A percentile compares a stretch with the other conserved stretches of the same genome.
phyloP scores from a whole-genome alignment of 2,113 vertebrate genomes.

The Chlorodrepanis virens region DNA sequence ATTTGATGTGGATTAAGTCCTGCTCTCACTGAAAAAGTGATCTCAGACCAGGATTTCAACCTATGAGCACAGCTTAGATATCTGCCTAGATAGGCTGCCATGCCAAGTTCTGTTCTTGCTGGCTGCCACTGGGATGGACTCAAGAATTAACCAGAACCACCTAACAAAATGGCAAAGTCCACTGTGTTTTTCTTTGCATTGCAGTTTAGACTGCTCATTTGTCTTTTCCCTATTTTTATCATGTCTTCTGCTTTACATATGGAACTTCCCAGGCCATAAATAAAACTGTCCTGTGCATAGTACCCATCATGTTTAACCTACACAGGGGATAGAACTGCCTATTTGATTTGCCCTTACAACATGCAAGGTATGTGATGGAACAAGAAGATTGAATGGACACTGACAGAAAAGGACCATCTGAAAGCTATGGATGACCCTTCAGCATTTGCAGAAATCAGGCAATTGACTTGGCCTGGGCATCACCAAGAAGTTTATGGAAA shows the following conservation, averaged over 20 bases:
- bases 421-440: neutral
- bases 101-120: fast-evolving
- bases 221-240: neutral
- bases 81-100: neutral
- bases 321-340: no score
- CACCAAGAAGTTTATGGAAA: neutral
- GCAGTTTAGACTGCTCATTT: neutral
- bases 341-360: neutral
- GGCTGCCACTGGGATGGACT: neutral
- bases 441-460: neutral
- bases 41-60: neutral
- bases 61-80: neutral
- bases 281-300: neutral
- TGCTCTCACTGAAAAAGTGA: neutral
- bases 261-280: neutral
- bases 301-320: neutral
- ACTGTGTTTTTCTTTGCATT: neutral
- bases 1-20: neutral
- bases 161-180: neutral
- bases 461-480: neutral
- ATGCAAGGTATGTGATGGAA: neutral
- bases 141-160: neutral
- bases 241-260: fast-evolving
- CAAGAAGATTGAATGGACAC: neutral
- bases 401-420: neutral